Percentiles rank a stretch among this genome's conserved stretches.
Evolutionary conservation across 2,888 invertebrate species (phyloP).

Genomic region (Plebejus melissa): DNA sequence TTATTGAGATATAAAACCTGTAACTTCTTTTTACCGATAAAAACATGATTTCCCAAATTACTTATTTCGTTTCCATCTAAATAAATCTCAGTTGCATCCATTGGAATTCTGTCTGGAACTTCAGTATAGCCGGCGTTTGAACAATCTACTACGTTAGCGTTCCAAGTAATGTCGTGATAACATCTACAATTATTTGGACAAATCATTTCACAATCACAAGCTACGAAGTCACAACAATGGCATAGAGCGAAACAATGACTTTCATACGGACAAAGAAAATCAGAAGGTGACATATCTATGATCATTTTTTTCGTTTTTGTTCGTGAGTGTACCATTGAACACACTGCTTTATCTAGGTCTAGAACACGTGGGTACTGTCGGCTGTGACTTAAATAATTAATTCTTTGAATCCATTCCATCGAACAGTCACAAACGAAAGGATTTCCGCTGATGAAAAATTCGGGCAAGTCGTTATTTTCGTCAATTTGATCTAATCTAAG

Average conservation of each 20-base stretch:
- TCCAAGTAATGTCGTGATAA: conserved; percentile 91
- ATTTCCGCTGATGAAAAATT: conserved; percentile 90
- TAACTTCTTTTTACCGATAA: conserved; percentile 90
- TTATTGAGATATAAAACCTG: conserved; percentile 87
- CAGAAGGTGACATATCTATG: conserved; percentile 84
- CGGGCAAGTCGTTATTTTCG: conserved; percentile 84
- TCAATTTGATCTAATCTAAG: conserved; percentile 83
- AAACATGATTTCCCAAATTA: conserved; percentile 88
- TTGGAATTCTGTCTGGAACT: conserved; percentile 89
- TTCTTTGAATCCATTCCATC: conserved; percentile 91
- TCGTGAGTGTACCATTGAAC: conserved; percentile 84
- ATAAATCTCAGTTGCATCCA: conserved; percentile 93
- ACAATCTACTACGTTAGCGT: conserved; percentile 90
- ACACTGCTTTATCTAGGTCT: conserved; percentile 88
- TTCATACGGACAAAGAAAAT: conserved; percentile 89
- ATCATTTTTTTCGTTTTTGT: conserved; percentile 85
- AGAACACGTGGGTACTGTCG: conserved; percentile 88
- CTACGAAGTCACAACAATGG: conserved; percentile 93
- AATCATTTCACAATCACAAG: conserved; percentile 94
- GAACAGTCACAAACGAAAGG: conserved; percentile 92
- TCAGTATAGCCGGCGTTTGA: conserved; percentile 84
- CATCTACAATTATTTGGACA: conserved; percentile 92
- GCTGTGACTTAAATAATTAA: conserved; percentile 86
- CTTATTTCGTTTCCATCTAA: conserved; percentile 90
- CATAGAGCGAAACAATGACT: conserved; percentile 92